Evolutionary conservation across 2,888 invertebrate species (phyloP).

Genomic region (Heliconius charithonia): DNA sequence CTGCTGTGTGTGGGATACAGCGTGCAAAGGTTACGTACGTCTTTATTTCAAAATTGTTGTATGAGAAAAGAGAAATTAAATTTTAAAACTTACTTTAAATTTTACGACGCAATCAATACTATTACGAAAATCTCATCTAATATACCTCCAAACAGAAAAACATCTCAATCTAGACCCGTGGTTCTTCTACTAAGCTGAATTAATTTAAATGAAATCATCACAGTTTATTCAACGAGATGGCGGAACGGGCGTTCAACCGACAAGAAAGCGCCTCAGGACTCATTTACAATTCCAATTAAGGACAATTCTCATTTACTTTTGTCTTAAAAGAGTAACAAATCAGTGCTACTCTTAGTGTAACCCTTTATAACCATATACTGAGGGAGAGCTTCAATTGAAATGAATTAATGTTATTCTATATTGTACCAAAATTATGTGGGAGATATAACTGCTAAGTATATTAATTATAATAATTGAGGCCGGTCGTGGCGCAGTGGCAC

Average conservation of each 20-base stretch:
- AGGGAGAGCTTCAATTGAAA: constrained; percentile 27
- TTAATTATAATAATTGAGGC: no score
- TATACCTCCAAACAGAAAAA: neutral
- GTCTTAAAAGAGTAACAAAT: constrained; percentile 73
- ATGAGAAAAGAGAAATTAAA: no score
- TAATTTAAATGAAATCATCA: constrained; percentile 82
- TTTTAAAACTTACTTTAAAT: no score
- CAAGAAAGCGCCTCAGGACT: constrained; percentile 79
- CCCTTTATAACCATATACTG: constrained; percentile 38
- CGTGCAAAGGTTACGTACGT: no score
- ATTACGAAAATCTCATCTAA: neutral
- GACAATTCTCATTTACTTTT: constrained; percentile 81
- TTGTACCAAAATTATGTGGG: neutral
- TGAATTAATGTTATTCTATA: constrained; percentile 18
- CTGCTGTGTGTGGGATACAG: no score
- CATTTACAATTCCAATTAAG: constrained; percentile 83
- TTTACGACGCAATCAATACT: no score
- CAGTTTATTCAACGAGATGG: constrained; percentile 79
- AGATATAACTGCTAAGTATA: no score
- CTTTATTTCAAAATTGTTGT: no score
- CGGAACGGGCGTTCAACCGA: constrained; percentile 73
- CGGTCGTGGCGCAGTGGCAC: no score
- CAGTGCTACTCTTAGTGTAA: constrained; percentile 58
- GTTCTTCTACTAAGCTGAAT: constrained; percentile 64
- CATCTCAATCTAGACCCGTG: constrained; percentile 49